Conservation (phyloP, 2,797 vertebrate species). For the Semaprochilodus insignis region DNA sequence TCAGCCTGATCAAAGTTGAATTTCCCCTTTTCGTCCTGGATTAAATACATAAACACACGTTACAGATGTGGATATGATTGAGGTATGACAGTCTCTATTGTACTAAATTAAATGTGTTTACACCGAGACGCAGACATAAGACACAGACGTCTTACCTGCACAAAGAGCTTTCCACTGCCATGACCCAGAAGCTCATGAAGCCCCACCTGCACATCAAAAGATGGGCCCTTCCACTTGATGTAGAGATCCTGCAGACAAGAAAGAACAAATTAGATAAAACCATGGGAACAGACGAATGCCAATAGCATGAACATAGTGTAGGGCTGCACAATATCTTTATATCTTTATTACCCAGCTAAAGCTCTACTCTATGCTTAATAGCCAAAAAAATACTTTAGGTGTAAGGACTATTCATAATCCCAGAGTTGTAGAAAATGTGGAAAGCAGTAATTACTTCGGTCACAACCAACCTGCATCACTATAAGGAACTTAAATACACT, state of each 20-base stretch:
- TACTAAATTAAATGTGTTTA: background rate
- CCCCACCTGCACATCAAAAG: conserved; percentile 93
- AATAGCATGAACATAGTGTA: too few relatives aligned
- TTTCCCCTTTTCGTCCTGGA: conserved; percentile 84
- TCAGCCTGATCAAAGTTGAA: conserved; percentile 88
- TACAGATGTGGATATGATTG: background rate
- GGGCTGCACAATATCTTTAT: too few relatives aligned
- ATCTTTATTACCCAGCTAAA: too few relatives aligned
- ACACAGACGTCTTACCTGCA: conserved; percentile 77
- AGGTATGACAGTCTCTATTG: too few relatives aligned
- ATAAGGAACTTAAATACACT: too few relatives aligned
- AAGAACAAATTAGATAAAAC: background rate
- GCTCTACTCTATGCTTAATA: too few relatives aligned
- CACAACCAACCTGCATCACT: too few relatives aligned
- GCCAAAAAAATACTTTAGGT: too few relatives aligned
- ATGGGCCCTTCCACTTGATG: conserved; percentile 88
- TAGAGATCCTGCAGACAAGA: conserved; percentile 82
- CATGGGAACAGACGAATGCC: too few relatives aligned
- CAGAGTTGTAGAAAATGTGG: too few relatives aligned
- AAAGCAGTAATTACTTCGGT: too few relatives aligned
- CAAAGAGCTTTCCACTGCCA: conserved; percentile 92
- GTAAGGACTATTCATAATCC: too few relatives aligned
- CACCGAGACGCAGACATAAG: background rate
- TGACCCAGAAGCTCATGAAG: conserved; percentile 92
- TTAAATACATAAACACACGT: conserved; percentile 1